Evolutionary conservation across 2,888 invertebrate genomes (phyloP).

Genomic region (Cheilosia impressa): DNA sequence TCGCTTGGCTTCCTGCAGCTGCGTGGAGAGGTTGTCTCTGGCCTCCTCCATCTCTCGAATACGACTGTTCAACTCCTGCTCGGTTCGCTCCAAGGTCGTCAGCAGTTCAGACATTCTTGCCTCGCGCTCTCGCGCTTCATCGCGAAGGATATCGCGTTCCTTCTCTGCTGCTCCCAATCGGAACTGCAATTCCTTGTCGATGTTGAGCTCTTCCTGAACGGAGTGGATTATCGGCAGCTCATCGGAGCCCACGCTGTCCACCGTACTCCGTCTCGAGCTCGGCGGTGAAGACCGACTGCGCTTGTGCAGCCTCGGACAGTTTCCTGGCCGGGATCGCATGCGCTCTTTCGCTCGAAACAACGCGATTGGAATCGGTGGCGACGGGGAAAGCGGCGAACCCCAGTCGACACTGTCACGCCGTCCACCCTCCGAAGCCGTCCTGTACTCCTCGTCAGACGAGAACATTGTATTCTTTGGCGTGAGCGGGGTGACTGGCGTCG

Average conservation of each 20-base stretch:
- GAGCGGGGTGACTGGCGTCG: conserved; percentile 85
- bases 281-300: conserved; percentile 87
- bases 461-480: conserved; percentile 89
- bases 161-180: conserved; percentile 89
- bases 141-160: conserved; percentile 89
- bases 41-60: conserved; percentile 89
- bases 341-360: conserved; percentile 87
- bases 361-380: conserved; percentile 86
- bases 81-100: conserved; percentile 89
- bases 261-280: conserved; percentile 86
- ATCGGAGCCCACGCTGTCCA: conserved; percentile 87
- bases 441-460: conserved; percentile 94
- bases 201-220: conserved; percentile 81
- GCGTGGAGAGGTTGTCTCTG: conserved; percentile 86
- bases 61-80: conserved; percentile 89
- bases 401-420: conserved; percentile 93
- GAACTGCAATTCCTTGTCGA: conserved; percentile 87
- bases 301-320: conserved; percentile 85
- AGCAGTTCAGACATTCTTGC: conserved; percentile 91
- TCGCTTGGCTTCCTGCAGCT: conserved; percentile 88
- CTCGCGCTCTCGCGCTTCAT: conserved; percentile 89
- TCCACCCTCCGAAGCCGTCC: conserved; percentile 93
- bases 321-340: conserved; percentile 85
- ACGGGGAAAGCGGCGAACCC: conserved; percentile 89
- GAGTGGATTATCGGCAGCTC: conserved; percentile 83